phyloP scores from a whole-genome alignment of 2,888 invertebrate species.

The Papilio demoleus region DNA sequence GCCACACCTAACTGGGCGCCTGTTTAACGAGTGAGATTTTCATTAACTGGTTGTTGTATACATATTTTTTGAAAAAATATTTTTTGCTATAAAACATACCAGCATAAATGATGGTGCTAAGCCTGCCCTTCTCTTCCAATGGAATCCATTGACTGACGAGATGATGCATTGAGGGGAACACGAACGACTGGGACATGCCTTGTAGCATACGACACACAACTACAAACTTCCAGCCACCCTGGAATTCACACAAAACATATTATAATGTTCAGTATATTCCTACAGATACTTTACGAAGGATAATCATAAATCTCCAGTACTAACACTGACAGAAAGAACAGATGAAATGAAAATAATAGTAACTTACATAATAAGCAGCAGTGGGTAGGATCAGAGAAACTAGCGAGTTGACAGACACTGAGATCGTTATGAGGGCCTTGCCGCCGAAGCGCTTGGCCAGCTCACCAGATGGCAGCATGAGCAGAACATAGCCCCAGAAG shows the following conservation, averaged over 20 bases:
- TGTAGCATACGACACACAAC: conserved; percentile 87
- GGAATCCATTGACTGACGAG: conserved; percentile 91
- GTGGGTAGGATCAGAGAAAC: conserved; percentile 87
- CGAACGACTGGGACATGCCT: conserved; percentile 87
- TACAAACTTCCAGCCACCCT: conserved; percentile 82
- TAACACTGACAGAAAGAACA: not conserved
- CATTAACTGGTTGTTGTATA: not conserved
- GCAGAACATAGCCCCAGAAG: conserved; percentile 90
- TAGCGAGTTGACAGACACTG: conserved; percentile 84
- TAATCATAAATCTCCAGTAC: too few relatives aligned
- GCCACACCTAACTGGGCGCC: conserved; percentile 92
- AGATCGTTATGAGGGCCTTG: conserved; percentile 84
- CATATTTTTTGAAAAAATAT: too few relatives aligned
- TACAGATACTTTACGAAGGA: not conserved
- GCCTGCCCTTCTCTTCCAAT: conserved; percentile 85
- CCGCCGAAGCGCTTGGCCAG: conserved; percentile 90
- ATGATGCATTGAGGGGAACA: conserved; percentile 89
- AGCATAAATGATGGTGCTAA: conserved; percentile 86
- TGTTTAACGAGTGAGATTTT: conserved; percentile 40
- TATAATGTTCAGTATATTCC: too few relatives aligned
- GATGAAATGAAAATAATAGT: not conserved
- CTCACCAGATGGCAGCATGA: conserved; percentile 85
- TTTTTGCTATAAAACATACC: conserved; percentile 60
- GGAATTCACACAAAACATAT: conserved; percentile 19
- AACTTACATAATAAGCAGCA: conserved; percentile 73